phyloP scores from a whole-genome alignment of 1,140 invertebrate species.

The Drosophila murphyi region DNA sequence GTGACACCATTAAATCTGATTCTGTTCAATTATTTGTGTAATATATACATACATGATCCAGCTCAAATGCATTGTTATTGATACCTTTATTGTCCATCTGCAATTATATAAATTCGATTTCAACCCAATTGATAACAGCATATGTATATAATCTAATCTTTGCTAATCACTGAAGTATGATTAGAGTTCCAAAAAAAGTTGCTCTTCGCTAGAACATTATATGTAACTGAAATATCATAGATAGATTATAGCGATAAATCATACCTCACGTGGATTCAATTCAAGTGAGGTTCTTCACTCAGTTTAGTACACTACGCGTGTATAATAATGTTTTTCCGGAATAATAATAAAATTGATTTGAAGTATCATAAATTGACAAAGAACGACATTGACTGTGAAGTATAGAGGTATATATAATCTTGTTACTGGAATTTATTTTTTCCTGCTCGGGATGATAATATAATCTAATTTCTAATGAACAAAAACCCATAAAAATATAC shows the following conservation, averaged over 20 bases:
- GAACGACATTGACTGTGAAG: slow-evolving; percentile 1
- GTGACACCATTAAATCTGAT: background rate
- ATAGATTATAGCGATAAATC: slow-evolving; percentile 13
- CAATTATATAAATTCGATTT: slow-evolving; percentile 32
- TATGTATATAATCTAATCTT: background rate
- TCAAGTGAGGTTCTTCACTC: background rate
- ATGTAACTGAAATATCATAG: background rate
- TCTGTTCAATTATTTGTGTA: background rate
- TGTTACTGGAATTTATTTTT: background rate
- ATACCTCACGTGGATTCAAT: slow-evolving; percentile 19
- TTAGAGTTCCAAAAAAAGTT: background rate
- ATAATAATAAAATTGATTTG: slow-evolving; percentile 25
- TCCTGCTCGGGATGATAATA: slow-evolving; percentile 24
- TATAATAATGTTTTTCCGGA: slow-evolving; percentile 28
- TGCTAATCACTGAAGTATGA: slow-evolving; percentile 4
- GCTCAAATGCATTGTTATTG: slow-evolving; percentile 60
- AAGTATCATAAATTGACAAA: slow-evolving; percentile 14
- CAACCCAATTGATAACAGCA: slow-evolving; percentile 9
- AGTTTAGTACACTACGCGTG: background rate
- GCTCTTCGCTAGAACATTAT: background rate
- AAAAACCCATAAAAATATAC: background rate
- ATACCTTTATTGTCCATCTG: slow-evolving; percentile 58
- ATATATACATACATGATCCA: slow-evolving; percentile 56
- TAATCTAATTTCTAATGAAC: slow-evolving; percentile 15
- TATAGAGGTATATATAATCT: background rate